Evolutionary conservation across 2,888 invertebrate genomes (phyloP).

Genomic region (Muscina levida): DNA sequence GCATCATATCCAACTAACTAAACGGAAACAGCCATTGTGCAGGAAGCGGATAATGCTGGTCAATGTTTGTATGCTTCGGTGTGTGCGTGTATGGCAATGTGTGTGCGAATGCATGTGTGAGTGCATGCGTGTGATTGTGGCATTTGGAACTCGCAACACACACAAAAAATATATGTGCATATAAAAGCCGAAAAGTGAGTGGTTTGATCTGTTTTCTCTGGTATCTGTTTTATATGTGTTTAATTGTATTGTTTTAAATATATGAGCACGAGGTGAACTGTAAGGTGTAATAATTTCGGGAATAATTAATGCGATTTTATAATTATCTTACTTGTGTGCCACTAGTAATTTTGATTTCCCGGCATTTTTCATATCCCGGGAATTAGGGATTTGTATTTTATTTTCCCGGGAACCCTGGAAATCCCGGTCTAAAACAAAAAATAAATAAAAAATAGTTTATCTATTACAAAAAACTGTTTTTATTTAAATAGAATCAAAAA

Average conservation of each 20-base stretch:
- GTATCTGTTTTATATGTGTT: constrained; percentile 36
- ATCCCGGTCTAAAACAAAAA: too few species aligned
- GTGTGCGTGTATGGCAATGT: background rate
- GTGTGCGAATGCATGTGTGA: constrained; percentile 28
- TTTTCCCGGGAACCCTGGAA: too few species aligned
- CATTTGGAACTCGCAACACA: too few species aligned
- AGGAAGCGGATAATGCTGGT: constrained; percentile 60
- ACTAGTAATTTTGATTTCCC: too few species aligned
- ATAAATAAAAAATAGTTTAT: too few species aligned
- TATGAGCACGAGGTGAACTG: background rate
- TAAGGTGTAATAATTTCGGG: background rate
- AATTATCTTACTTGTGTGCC: too few species aligned
- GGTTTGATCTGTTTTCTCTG: constrained; percentile 61
- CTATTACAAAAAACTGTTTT: too few species aligned
- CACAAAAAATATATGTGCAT: background rate
- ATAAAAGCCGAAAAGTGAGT: constrained; percentile 31
- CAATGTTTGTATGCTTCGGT: constrained; percentile 40
- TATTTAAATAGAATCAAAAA: too few species aligned
- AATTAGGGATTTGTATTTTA: too few species aligned
- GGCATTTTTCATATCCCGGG: too few species aligned
- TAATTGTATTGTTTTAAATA: constrained; percentile 36
- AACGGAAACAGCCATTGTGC: constrained; percentile 49
- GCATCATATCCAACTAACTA: constrained; percentile 38
- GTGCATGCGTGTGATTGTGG: constrained; percentile 43
- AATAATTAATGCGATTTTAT: too few species aligned